Percentiles rank a stretch among this genome's conserved stretches.
These are phyloP conservation scores for Punctoribates punctum DNA, from an alignment of 2,888 invertebrate species.

Conservation along the genomic window DNA sequence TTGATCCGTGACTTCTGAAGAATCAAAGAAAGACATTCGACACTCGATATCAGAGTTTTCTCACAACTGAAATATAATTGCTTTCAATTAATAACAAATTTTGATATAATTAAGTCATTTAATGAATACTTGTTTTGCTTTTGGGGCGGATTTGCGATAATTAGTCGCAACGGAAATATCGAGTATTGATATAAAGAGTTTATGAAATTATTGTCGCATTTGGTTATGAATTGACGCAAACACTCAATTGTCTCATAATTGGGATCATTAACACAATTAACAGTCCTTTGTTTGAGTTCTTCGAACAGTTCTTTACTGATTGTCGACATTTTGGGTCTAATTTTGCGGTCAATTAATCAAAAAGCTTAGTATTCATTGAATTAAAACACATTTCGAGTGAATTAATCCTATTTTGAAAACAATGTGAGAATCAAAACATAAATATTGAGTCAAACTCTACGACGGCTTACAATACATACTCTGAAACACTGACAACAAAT, in stretches of 20 bases:
- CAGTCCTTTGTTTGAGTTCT: conserved; percentile 20
- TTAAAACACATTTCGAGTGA: not conserved
- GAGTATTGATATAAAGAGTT: conserved; percentile 29
- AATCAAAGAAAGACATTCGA: conserved; percentile 26
- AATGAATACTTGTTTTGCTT: not conserved
- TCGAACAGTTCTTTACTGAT: conserved; percentile 25
- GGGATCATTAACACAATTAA: conserved; percentile 18
- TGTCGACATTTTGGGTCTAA: not conserved
- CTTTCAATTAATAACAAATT: not conserved
- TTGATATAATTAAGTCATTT: not conserved
- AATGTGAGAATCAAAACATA: not conserved
- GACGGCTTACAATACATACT: not conserved
- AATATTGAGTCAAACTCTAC: not conserved
- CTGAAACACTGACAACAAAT: too few relatives aligned
- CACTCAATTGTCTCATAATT: not conserved
- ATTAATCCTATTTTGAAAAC: not conserved
- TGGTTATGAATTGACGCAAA: conserved; percentile 8
- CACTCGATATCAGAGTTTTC: conserved; percentile 1
- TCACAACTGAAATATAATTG: not conserved
- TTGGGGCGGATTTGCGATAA: not conserved
- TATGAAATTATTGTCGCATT: conserved; percentile 26
- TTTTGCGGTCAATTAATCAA: not conserved
- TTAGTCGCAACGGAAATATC: conserved; percentile 27
- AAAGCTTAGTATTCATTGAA: not conserved
- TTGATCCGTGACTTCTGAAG: conserved; percentile 12